phyloP scores from a whole-genome alignment of 2,797 vertebrate species.

The Triplophysa bombifrons region DNA sequence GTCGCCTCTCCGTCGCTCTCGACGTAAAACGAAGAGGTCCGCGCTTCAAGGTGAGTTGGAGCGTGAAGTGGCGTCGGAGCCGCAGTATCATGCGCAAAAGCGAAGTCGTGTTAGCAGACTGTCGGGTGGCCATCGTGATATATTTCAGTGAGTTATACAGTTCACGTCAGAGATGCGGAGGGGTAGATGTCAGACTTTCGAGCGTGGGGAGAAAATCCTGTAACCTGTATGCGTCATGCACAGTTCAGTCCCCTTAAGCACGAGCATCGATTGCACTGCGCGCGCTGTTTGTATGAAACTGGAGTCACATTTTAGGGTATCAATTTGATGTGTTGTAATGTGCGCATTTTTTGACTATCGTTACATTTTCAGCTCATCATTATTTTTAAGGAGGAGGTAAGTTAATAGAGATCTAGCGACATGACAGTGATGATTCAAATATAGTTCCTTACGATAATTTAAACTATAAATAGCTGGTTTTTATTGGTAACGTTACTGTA shows the following conservation, averaged over 20 bases:
- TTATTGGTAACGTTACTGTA: too few relatives aligned
- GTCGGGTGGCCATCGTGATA: not conserved
- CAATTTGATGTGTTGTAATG: constrained; percentile 4
- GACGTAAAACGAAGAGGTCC: constrained; percentile 66
- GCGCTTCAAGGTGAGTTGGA: constrained; percentile 92
- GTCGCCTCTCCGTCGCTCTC: constrained; percentile 64
- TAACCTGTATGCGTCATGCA: constrained; percentile 38
- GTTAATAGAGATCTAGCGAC: too few relatives aligned
- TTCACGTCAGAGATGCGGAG: constrained; percentile 5
- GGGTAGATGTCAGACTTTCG: constrained; percentile 9
- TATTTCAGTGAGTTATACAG: not conserved
- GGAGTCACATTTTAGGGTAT: not conserved
- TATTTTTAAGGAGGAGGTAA: too few relatives aligned
- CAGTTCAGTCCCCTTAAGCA: constrained; percentile 19
- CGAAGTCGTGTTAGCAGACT: constrained; percentile 54
- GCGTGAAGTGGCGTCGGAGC: constrained; percentile 81
- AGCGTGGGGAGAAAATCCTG: constrained; percentile 6
- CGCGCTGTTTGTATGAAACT: not conserved
- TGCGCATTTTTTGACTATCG: too few relatives aligned
- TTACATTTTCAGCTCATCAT: too few relatives aligned
- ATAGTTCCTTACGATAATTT: too few relatives aligned
- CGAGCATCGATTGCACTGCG: constrained; percentile 18
- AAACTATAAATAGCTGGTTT: too few relatives aligned
- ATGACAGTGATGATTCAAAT: too few relatives aligned
- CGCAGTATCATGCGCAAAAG: constrained; percentile 98